Conservation (phyloP, 2,113 vertebrate genomes). For the Sinosuthora webbiana region DNA sequence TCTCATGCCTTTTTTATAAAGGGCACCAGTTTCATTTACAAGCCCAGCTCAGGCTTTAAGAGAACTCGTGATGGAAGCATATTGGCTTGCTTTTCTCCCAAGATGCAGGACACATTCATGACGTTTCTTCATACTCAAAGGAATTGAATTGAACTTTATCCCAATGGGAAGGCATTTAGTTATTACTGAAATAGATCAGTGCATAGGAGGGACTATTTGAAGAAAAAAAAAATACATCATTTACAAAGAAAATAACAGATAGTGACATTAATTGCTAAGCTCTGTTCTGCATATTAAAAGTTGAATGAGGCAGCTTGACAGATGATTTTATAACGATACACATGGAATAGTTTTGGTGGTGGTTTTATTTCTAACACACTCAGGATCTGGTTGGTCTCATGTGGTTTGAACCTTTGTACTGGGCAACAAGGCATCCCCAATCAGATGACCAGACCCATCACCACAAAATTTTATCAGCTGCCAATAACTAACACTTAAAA, state of each 20-base stretch:
- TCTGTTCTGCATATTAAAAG: constrained; percentile 29
- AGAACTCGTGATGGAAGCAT: not conserved
- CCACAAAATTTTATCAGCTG: not conserved
- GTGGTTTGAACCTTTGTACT: not conserved
- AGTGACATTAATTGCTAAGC: constrained; percentile 9
- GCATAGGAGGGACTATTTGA: not conserved
- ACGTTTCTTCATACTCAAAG: not conserved
- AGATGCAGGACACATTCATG: not conserved
- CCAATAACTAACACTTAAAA: not conserved
- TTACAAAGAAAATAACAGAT: constrained; percentile 21
- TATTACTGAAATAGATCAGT: not conserved
- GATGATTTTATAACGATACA: not conserved
- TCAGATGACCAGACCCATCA: not conserved
- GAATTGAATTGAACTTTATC: not conserved
- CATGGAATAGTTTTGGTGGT: not conserved
- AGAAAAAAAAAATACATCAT: not conserved
- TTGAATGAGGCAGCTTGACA: not conserved
- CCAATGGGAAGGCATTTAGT: not conserved
- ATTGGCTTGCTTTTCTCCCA: not conserved
- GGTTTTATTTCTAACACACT: not conserved
- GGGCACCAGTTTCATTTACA: not conserved
- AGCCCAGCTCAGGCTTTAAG: not conserved
- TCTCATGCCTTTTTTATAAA: not conserved
- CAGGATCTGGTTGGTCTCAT: not conserved
- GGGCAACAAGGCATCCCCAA: not conserved